These are phyloP conservation scores for Xiphydria camelus DNA, from an alignment of 2,888 invertebrate species.

Conservation along the genomic window DNA sequence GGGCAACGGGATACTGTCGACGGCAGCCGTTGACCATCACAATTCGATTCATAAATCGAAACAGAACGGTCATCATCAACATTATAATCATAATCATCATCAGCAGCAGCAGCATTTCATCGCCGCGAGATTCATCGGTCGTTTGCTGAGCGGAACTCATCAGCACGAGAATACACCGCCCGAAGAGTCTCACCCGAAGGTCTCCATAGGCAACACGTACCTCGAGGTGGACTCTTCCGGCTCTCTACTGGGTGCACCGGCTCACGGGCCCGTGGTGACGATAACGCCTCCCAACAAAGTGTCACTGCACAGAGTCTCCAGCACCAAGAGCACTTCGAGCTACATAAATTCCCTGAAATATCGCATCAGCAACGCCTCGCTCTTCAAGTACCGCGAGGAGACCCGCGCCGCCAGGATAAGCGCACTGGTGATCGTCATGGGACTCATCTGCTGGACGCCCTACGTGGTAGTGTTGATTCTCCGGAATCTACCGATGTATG, in stretches of 20 bases:
- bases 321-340: conserved; percentile 61
- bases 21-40: too few species aligned
- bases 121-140: background rate
- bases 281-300: conserved; percentile 57
- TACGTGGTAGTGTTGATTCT: conserved; percentile 57
- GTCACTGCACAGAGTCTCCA: conserved; percentile 55
- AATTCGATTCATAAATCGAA: too few species aligned
- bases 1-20: too few species aligned
- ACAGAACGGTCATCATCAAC: background rate
- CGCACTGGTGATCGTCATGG: conserved; percentile 75
- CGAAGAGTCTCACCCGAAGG: background rate
- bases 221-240: background rate
- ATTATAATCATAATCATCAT: background rate
- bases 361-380: conserved; percentile 81
- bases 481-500: conserved; percentile 55
- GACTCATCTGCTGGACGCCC: conserved; percentile 63
- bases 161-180: background rate
- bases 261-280: conserved; percentile 58
- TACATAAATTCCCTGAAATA: conserved; percentile 76
- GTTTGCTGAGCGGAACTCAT: background rate
- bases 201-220: background rate
- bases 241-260: background rate
- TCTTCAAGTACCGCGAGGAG: conserved; percentile 85
- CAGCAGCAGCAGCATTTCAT: background rate
- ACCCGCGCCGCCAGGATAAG: conserved; percentile 87